Evolutionary conservation across 2,888 invertebrate genomes (phyloP), one percentile per base, ranked within the genome.

Genomic region (Zhuqinia jingwanae): DNA sequence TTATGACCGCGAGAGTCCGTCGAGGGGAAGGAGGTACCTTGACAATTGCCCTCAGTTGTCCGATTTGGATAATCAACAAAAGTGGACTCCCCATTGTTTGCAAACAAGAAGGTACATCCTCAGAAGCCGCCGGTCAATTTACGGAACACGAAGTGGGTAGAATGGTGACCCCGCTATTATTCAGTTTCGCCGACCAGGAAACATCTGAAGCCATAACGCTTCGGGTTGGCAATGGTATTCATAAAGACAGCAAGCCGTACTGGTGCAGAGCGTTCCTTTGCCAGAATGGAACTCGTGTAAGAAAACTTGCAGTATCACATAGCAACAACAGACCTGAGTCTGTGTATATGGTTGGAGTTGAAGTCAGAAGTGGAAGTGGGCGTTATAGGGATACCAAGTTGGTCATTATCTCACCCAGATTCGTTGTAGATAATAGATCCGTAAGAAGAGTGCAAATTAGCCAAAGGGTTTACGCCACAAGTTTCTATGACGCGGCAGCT

Each of bases 1-100:
- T 96, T 91, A 94, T 99, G 25, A 94, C 95, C 84, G 96, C 96
- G 0, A 93, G 95, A 42, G 95, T 95, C 68, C 92, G 93, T 42
- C 93, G 94, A 0, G 93, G 94, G 53, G 94, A 93, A 91, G 95
- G 95, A 17, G 94, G 93, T n/a, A 95, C 94, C 8, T 92, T 95
- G 86, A 94, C 94, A 93, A 95, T 95, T 63, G 77, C 58, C 15
- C 68, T 90, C 30, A 84, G 88, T 50, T 89, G 89, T 1, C 96
- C 97, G 1, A 98, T 96, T 93, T 99, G 99, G 99, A 95, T 99
- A 90, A 95, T 99, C 86, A 99, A 99, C 93, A 96, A 97, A 92
- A 96, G 98, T 6, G 99, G 99, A 0, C 93, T 99, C 88, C 99
- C 99, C n/a, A 93, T 99, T 87, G 96, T 99, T 80, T 98, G 98